Evolutionary conservation across 2,113 vertebrate genomes (phyloP).

Genomic region (Tricholaema leucomelas): DNA sequence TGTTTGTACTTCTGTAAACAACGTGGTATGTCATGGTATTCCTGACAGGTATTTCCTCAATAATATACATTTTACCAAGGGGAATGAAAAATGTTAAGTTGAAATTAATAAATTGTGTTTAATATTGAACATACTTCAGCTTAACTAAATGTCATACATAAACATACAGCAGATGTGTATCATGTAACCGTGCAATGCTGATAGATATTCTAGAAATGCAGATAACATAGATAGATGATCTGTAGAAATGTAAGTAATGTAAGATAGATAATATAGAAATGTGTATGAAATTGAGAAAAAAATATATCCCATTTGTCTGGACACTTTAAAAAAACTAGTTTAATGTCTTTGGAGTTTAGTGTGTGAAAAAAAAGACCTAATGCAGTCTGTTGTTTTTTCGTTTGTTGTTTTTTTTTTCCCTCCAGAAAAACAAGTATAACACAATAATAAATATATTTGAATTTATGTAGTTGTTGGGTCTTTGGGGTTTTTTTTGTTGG

Average conservation of each 20-base stretch:
- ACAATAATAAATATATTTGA: constrained; percentile 47
- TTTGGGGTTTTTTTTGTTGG: no score
- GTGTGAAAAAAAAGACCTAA: background rate
- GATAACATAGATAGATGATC: no score
- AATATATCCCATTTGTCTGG: background rate
- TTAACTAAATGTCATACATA: constrained; percentile 22
- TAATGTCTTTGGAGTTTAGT: constrained; percentile 11
- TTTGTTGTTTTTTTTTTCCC: background rate
- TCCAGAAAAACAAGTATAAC: constrained; percentile 1
- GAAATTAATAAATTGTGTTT: constrained; percentile 42
- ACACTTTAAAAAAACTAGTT: background rate
- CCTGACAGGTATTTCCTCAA: constrained; percentile 89
- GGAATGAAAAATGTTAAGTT: constrained; percentile 56
- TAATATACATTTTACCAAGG: constrained; percentile 58
- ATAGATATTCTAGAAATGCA: constrained; percentile 24
- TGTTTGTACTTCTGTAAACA: constrained; percentile 93
- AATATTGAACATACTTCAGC: constrained; percentile 39
- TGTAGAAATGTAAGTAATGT: no score
- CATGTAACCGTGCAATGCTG: background rate
- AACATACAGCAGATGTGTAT: constrained; percentile 2
- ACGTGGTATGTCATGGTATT: constrained; percentile 90
- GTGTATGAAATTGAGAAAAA: constrained; percentile 3
- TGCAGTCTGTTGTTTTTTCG: background rate
- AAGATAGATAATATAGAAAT: constrained; percentile 26
- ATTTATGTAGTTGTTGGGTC: background rate